These are phyloP conservation scores for Suncus etruscus DNA, from an alignment of 2,113 vertebrate species.

Conservation along the genomic window DNA sequence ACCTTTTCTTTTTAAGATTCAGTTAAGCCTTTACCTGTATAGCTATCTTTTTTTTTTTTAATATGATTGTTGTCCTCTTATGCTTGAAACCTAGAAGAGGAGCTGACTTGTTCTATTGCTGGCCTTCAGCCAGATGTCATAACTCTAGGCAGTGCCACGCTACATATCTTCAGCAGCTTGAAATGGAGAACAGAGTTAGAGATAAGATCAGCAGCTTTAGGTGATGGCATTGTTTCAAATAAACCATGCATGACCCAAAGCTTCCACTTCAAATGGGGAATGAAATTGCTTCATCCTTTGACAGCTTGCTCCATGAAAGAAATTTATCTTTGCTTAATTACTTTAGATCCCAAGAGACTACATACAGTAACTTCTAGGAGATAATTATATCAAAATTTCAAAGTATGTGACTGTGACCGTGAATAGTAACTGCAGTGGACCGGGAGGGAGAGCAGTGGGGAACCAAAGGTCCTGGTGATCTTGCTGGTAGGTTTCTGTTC, in stretches of 20 bases:
- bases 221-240: constrained; percentile 93
- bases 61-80: constrained; percentile 84
- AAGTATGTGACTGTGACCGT: constrained; percentile 85
- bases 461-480: constrained; percentile 45
- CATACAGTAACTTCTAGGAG: constrained; percentile 88
- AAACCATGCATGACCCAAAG: constrained; percentile 92
- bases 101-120: constrained; percentile 86
- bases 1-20: constrained; percentile 78
- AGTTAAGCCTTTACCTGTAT: constrained; percentile 79
- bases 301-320: constrained; percentile 91
- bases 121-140: constrained; percentile 90
- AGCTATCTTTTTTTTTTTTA: constrained; percentile 78
- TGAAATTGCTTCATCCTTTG: constrained; percentile 92
- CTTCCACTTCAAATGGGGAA: constrained; percentile 92
- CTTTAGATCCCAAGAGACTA: constrained; percentile 89
- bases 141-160: constrained; percentile 91
- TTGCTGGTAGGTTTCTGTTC: constrained; percentile 69
- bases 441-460: constrained; percentile 64
- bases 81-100: constrained; percentile 82
- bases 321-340: constrained; percentile 93
- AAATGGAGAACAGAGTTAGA: constrained; percentile 87
- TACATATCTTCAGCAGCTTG: constrained; percentile 89
- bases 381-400: constrained; percentile 90
- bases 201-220: constrained; percentile 93
- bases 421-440: constrained; percentile 78